Conservation (phyloP, 2,797 vertebrate genomes). For the Artibeus lituratus region DNA sequence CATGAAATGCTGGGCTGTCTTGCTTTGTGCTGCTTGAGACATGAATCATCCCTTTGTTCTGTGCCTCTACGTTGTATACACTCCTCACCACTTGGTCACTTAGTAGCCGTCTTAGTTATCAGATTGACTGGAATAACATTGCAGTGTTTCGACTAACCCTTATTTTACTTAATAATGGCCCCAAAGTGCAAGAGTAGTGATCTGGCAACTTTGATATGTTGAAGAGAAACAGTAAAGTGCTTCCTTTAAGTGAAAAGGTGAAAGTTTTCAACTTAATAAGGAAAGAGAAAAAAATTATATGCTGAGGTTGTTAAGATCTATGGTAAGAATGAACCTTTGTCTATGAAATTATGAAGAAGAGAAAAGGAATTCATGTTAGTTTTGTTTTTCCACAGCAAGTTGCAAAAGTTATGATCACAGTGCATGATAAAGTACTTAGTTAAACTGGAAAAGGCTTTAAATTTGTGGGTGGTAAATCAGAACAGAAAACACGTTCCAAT, state of each 20-base stretch:
- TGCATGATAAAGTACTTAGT: not conserved
- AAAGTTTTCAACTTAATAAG: not conserved
- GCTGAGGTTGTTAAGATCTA: not conserved
- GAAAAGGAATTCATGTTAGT: not conserved
- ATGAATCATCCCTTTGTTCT: not conserved
- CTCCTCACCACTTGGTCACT: not conserved
- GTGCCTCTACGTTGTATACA: not conserved
- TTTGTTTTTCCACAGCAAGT: not conserved
- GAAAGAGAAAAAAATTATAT: not conserved
- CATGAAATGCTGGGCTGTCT: not conserved
- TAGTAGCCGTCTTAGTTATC: not conserved
- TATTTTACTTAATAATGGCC: not conserved
- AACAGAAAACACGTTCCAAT: not conserved
- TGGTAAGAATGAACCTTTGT: not conserved
- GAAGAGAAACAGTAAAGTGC: not conserved
- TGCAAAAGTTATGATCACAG: not conserved
- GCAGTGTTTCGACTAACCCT: not conserved
- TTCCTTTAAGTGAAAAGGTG: not conserved
- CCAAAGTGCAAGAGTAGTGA: not conserved
- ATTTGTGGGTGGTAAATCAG: not conserved
- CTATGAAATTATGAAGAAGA: not conserved
- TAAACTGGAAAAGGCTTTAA: not conserved
- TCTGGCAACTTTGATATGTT: not conserved
- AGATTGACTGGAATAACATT: not conserved
- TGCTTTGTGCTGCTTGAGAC: not conserved